Evolutionary conservation across 1,140 invertebrate species (phyloP), one percentile per base, ranked within the genome.

Genomic region (Pectinophora gossypiella): DNA sequence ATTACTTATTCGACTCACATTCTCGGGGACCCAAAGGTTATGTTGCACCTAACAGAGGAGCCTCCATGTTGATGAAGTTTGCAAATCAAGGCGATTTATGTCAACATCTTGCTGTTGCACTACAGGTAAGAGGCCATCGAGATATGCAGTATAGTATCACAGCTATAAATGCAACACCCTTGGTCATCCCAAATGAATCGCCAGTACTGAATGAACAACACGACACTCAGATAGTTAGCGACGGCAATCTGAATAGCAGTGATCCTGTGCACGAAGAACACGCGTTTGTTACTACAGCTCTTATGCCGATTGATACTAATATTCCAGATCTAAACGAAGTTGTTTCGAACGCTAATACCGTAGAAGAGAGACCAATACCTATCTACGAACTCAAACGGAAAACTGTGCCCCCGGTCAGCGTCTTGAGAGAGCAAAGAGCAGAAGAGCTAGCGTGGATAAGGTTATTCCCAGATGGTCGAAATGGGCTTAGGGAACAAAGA

Each of bases 401-500:
- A 36, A 48, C 47, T 15, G 47, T 16, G 15, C 47, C 47, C 3
- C 47, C 47, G 5, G 3, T 48, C 3, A 48, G 18, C 13, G 18
- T 48, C 1, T 13, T 16, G 9, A 13, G 32, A 38, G 47, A 48
- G 27, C 9, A 36, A 48, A 35, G 47, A 36, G 18, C 27, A 4
- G 47, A 48, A 36, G 47, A 48, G 27, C 27, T 48, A 6, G 22
- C 23, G 3, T 48, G 47, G 47, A 3, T 16, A 4, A 16, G 3
- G 3, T 13, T 48, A 6, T 48, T 35, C 32, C 47, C 47, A 15
- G 27, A 19, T 19, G 47, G 47, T 19, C 3, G 32, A 48, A 48
- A 48, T 36, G 47, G 47, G 3, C 18, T 48, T 35, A 19, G 27
- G 10, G 47, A 48, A 48, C n/a, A 48, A 47, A 61, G 63, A 56